Evolutionary conservation across 2,797 vertebrate species (phyloP).

Genomic region (Manis crassicaudata): DNA sequence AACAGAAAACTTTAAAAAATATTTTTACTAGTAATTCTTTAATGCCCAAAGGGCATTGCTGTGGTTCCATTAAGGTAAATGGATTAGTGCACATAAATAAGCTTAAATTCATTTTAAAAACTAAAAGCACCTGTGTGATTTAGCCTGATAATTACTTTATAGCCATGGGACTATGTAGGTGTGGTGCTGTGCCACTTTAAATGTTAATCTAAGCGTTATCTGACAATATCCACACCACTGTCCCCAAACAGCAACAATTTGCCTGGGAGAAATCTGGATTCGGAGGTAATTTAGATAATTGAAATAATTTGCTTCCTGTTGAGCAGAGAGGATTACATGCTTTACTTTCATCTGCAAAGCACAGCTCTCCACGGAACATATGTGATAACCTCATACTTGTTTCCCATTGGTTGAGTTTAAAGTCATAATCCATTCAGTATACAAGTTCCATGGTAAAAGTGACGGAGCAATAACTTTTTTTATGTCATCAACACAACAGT

Average conservation of each 20-base stretch:
- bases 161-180: neutral
- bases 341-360: neutral
- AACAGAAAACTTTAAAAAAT: neutral
- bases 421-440: neutral
- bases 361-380: neutral
- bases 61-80: neutral
- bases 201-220: constrained; percentile 16
- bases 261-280: neutral
- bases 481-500: neutral
- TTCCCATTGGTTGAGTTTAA: neutral
- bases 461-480: neutral
- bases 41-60: neutral
- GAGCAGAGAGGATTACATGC: neutral
- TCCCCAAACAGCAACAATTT: neutral
- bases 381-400: neutral
- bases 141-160: neutral
- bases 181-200: neutral
- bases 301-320: neutral
- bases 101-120: neutral
- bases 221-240: neutral
- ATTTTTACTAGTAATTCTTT: neutral
- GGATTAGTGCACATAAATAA: neutral
- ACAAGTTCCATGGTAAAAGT: neutral
- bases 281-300: constrained; percentile 42
- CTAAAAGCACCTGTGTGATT: neutral